Base-by-base conservation (phyloP, 2,113 vertebrate genomes). In the Petrocephalus microphthalmus region DNA sequence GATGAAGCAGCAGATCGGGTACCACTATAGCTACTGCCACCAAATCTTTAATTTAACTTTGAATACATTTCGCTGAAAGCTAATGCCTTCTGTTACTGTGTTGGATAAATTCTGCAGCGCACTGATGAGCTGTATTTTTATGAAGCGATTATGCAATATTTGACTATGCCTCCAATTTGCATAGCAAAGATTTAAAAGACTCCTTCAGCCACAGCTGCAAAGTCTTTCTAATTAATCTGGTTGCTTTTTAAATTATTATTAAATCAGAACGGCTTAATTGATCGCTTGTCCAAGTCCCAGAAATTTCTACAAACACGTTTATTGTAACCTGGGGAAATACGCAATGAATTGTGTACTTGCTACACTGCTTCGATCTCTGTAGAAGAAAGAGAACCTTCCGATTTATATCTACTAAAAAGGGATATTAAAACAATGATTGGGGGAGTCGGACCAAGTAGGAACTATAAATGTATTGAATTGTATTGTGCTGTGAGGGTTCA, bases 41-140 rank as follows among this genome's bases (percentile, higher is more conserved):
- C 81, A 83, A 37, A 83, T 83, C 37, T 83, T 83, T 47, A 49
- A 83, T 78, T 78, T 45, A 83, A 83, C 37, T 83, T 83, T 83
- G 81, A 83, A n/a, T 49, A 22, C 19, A 83, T 47, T 83, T 45
- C 37, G 45, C 37, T n/a, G 17, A 20, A 45, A 83, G 42, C 81
- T 19, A 83, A n/a, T 49, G 45, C 81, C 19, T 83, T 83, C 81
- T 83, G 81, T 47, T 83, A 22, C 42, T 49, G 81, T 47, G 81
- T n/a, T 83, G 81, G 81, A 49, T 49, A 83, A 49, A 83, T 47
- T 49, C 49, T 78, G 71, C 33, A 42, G 49, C 49, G 45, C 81
- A 83, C 6, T 49, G 20, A 45, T 83, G 42, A 83, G 42, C 45
- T 49, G 37, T 83, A 49, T 49, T 83, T 49, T 7, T 25, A 20